Evolutionary conservation across 2,113 vertebrate species (phyloP), one percentile per base, ranked within the genome.

Genomic region (Mustela lutreola): DNA sequence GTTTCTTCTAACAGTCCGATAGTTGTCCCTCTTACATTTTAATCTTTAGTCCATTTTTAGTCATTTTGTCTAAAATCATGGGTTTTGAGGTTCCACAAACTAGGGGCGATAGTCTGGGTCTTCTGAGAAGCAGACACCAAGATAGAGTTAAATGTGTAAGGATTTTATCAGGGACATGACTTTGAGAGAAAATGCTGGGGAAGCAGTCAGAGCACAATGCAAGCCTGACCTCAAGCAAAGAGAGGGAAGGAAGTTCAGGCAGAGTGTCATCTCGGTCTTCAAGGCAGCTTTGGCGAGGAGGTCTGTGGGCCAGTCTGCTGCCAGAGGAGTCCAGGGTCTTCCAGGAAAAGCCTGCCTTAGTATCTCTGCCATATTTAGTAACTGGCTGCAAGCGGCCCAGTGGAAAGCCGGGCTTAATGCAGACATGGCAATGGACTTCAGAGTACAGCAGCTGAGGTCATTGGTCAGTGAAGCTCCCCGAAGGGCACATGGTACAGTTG

Each of bases 1-100:
- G 12, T 95, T 92, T 81, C n/a, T 80, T 56, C 65, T 78, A 95
- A 84, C 12, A 73, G 39, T 70, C 88, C 81, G 82, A 53, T 11
- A 79, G 76, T 92, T 82, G 24, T 91, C 71, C 31, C 33, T 88
- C 62, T 84, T 73, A 88, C 22, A 84, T 73, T 97, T 79, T 26
- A 8, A 62, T 53, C 48, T 81, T 89, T 82, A 58, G 50, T 82
- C 11, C 2, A 7, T 56, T 80, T 91, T 87, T 86, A 95, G 88
- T 65, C 67, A 50, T 24, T 90, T 83, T 83, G 79, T 71, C 26
- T 89, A 86, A 60, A n/a, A 95, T 9, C 15, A 28, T 50, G 26
- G 48, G 6, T 92, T 91, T 95, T 82, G 80, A 96, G 60, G 33
- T 84, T 63, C 73, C 16, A 71, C 22, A 60, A 60, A 89, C n/a